phyloP scores from a whole-genome alignment of 1,140 invertebrate species.

The Bombus superbus region DNA sequence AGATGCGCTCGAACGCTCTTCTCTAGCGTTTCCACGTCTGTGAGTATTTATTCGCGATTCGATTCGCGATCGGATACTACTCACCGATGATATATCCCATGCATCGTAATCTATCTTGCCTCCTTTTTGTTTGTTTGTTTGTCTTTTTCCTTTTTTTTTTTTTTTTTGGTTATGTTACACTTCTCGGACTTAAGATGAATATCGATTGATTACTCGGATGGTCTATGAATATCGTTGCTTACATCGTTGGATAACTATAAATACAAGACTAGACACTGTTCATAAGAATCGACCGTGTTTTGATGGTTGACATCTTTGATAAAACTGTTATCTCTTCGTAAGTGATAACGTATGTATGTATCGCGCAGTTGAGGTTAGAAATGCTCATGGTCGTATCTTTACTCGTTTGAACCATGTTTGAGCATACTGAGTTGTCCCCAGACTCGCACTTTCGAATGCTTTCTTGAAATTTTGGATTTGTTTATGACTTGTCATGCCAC shows the following conservation, averaged over 20 bases:
- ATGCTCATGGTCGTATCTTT: background rate
- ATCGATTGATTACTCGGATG: background rate
- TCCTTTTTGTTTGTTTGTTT: background rate
- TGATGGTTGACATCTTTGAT: background rate
- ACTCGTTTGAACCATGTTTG: background rate
- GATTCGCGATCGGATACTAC: background rate
- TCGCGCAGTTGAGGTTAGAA: slow-evolving; percentile 17
- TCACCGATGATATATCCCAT: background rate
- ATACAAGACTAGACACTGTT: background rate
- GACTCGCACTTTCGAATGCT: background rate
- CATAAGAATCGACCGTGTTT: background rate
- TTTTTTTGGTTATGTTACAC: background rate
- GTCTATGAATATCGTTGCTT: background rate
- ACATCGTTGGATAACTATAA: background rate
- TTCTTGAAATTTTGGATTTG: too few relatives aligned
- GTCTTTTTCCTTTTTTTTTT: accelerated
- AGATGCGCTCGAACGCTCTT: background rate
- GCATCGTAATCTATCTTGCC: too few relatives aligned
- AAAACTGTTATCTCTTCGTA: slow-evolving; percentile 9
- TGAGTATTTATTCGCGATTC: background rate
- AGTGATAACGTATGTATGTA: slow-evolving; percentile 2
- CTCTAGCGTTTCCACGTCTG: background rate
- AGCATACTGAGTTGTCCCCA: too few relatives aligned
- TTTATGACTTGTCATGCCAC: background rate
- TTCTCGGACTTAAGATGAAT: background rate